Conservation (phyloP, 2,888 invertebrate genomes). For the Leucania comma region DNA sequence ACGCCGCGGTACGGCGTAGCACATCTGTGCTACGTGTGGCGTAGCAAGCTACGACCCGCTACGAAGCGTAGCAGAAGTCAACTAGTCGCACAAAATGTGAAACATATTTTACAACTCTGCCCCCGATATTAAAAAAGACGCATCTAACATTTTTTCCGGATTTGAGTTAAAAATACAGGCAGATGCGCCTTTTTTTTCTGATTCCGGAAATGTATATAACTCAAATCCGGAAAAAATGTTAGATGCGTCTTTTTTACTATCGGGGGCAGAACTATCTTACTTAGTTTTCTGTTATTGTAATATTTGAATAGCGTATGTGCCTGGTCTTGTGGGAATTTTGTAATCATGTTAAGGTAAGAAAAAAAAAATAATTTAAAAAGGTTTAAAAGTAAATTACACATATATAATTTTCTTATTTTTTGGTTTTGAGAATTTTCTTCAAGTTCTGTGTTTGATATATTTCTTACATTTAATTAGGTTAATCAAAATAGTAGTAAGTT, state of each 20-base stretch:
- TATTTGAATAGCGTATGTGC: background rate
- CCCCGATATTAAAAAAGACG: too few relatives aligned
- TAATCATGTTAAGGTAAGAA: too few relatives aligned
- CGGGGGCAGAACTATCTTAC: too few relatives aligned
- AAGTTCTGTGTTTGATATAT: background rate
- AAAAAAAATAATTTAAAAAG: too few relatives aligned
- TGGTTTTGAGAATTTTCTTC: background rate
- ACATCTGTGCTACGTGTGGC: slow-evolving; percentile 55
- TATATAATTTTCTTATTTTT: rapidly evolving
- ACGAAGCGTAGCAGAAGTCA: slow-evolving; percentile 16
- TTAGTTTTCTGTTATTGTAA: background rate
- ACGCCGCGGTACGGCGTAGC: slow-evolving; percentile 68
- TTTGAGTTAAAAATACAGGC: too few relatives aligned
- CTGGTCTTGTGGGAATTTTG: background rate
- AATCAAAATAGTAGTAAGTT: slow-evolving; percentile 24
- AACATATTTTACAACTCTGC: slow-evolving; percentile 2
- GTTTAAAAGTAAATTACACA: background rate
- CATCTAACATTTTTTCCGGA: too few relatives aligned
- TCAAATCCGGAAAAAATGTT: too few relatives aligned
- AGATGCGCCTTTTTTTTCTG: too few relatives aligned
- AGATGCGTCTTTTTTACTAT: too few relatives aligned
- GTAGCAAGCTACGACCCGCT: slow-evolving; percentile 36
- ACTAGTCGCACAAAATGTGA: background rate
- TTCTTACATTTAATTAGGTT: slow-evolving; percentile 1
- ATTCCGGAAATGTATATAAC: too few relatives aligned